Evolutionary conservation across 2,888 invertebrate species (phyloP).

Genomic region (Acronicta alni): DNA sequence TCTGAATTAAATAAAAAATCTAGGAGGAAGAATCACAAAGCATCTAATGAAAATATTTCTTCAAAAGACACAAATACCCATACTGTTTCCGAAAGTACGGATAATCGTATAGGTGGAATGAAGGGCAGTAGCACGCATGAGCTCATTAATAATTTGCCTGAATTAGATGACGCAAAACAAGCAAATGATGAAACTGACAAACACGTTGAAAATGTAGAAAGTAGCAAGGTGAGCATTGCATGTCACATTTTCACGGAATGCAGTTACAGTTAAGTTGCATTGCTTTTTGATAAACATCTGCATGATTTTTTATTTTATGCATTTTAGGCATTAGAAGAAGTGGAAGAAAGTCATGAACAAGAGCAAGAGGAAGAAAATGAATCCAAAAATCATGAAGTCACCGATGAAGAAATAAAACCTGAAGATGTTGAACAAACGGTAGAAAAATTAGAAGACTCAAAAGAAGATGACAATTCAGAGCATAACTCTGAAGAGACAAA

Average conservation of each 20-base stretch:
- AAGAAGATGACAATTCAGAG: conserved; percentile 38
- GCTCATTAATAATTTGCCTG: conserved; percentile 81
- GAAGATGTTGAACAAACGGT: conserved; percentile 23
- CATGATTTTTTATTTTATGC: conserved; percentile 80
- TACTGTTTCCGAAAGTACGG: conserved; percentile 78
- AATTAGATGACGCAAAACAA: conserved; percentile 75
- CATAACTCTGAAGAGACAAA: conserved; percentile 7
- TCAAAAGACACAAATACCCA: conserved; percentile 80
- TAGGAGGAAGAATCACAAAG: conserved; percentile 77
- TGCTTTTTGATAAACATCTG: conserved; percentile 83
- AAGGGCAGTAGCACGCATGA: conserved; percentile 85
- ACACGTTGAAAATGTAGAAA: conserved; percentile 61
- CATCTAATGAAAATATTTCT: conserved; percentile 83
- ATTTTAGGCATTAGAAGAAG: conserved; percentile 79
- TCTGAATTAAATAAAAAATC: conserved; percentile 81
- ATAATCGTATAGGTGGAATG: conserved; percentile 71
- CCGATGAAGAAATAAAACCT: conserved; percentile 36
- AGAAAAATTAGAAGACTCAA: conserved; percentile 37
- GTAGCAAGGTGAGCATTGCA: conserved; percentile 78
- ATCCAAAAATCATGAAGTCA: conserved; percentile 36
- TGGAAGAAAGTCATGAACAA: conserved; percentile 44
- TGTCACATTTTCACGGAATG: conserved; percentile 68
- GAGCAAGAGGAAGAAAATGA: conserved; percentile 35
- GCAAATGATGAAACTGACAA: conserved; percentile 49
- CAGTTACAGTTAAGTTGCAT: conserved; percentile 78